Conservation (phyloP, 1,140 invertebrate genomes). For the Pentalonia nigronervosa region DNA sequence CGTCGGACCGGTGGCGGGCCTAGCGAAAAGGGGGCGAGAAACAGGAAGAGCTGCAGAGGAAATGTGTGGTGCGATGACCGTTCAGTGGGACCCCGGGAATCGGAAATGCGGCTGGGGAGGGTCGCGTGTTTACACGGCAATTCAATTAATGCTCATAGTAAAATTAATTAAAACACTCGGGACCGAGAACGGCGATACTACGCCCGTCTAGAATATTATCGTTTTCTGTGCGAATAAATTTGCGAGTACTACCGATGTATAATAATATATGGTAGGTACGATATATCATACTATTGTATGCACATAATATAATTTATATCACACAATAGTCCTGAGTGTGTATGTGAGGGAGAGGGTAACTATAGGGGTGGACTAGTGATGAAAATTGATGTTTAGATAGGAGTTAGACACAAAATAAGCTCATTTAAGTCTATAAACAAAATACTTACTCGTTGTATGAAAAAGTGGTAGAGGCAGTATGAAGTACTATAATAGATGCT, state of each 20-base stretch:
- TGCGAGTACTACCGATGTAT: not conserved
- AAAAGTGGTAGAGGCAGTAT: too few species aligned
- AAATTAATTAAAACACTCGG: slow-evolving; percentile 24
- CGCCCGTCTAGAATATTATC: not conserved
- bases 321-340: too few species aligned
- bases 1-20: not conserved
- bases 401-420: not conserved
- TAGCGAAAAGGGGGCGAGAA: not conserved
- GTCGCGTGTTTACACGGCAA: slow-evolving; percentile 11
- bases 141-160: not conserved
- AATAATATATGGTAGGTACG: not conserved
- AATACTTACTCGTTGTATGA: too few species aligned
- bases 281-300: not conserved
- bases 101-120: not conserved
- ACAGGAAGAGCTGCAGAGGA: not conserved
- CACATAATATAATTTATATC: not conserved
- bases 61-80: not conserved
- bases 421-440: too few species aligned
- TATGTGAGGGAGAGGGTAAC: not conserved
- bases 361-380: not conserved
- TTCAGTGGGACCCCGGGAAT: not conserved
- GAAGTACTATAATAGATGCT: too few species aligned
- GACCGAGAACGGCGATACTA: not conserved
- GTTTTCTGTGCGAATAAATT: not conserved
- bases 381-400: not conserved